Base-by-base conservation (phyloP, 1,140 invertebrate species). In the Brachionus rotundiformis region DNA sequence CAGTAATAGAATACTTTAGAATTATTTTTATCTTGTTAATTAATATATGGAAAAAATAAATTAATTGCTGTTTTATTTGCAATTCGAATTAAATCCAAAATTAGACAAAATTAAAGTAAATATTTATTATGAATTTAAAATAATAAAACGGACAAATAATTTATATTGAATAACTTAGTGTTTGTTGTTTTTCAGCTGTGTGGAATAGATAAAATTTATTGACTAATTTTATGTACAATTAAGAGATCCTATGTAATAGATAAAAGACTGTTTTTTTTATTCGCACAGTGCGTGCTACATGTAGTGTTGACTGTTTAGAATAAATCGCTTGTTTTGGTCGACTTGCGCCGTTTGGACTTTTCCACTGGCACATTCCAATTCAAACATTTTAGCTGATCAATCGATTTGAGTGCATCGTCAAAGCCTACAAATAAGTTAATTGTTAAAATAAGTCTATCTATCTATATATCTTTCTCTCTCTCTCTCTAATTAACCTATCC, bases 321-420 rank as follows among this genome's bases (percentile, higher is more conserved):
- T 54, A 54, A 23, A 65, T 65, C 31, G 11, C 31, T 65, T 10
- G 27, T 25, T 96, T 75, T 75, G 0, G 33, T 41, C 19, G 76
- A 59, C 13, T 16, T 79, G 7, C 79, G 95, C 85, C 94, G 91
- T 63, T 98, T 92, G 63, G 97, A 96, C 84, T 98, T 89, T 88
- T 98, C 96, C 19, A 97, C 93, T 0, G 96, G 95, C 83, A 98
- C 90, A 87, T 95, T 92, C 88, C 98, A 98, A 85, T 94, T 93
- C 84, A 93, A 92, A 76, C 91, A 90, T 31, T 92, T 93, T 54
- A 99, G 89, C 80, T 91, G 91, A 85, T 98, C 95, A 83, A 99
- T 88, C 76, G 94, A 94, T 82, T 93, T 92, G 84, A 98, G 90
- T 59, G 94, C 92, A 88, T 99, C 97, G 88, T 98, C 95, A 88